A percentile compares a stretch with the other conserved stretches of the same genome.
Conservation (phyloP, 2,113 vertebrate species). For the Pangasianodon gigas region DNA sequence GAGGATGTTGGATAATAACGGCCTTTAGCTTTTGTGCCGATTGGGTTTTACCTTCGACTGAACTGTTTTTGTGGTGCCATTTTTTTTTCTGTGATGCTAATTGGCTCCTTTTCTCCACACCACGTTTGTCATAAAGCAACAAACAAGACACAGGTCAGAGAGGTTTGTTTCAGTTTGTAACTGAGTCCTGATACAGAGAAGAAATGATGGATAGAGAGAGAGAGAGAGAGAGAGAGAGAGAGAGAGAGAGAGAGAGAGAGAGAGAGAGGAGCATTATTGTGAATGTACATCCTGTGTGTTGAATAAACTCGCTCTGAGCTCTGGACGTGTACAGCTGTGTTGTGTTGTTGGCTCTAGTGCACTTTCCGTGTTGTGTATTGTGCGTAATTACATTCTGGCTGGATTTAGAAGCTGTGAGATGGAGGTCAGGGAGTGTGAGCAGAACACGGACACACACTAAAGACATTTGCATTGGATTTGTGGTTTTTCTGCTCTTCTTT, state of each 20-base stretch:
- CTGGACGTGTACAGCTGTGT: neutral
- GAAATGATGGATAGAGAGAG: neutral
- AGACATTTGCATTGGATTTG: neutral
- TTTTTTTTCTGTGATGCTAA: neutral
- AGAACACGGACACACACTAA: neutral
- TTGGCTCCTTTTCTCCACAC: neutral
- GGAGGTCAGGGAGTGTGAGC: neutral
- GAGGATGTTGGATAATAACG: neutral
- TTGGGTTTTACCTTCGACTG: neutral
- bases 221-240: neutral
- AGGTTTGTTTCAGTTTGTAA: neutral
- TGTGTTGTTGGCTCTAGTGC: neutral
- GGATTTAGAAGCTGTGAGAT: neutral
- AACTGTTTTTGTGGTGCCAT: neutral
- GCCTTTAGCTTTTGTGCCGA: neutral
- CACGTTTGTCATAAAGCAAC: neutral
- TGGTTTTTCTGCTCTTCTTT: neutral
- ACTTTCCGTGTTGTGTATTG: neutral
- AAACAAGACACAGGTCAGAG: neutral
- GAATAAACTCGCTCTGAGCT: neutral
- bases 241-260: neutral
- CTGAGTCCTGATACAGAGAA: neutral
- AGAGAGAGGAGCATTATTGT: neutral
- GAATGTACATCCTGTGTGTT: neutral
- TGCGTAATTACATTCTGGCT: neutral